phyloP scores from a whole-genome alignment of 2,888 invertebrate species.

The Pristionchus exspectatus region DNA sequence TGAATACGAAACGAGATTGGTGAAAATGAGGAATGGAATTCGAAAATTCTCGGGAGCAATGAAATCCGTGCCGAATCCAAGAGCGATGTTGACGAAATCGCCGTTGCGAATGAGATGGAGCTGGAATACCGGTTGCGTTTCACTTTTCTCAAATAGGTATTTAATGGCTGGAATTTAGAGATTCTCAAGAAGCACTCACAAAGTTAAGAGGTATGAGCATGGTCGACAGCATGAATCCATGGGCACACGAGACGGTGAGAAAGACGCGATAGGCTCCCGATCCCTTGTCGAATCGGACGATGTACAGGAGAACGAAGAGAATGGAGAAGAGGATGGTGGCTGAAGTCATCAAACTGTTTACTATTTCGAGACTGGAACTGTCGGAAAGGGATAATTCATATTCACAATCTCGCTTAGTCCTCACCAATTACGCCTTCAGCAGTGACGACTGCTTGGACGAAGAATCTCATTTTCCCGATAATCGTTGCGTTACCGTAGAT shows the following conservation, averaged over 20 bases:
- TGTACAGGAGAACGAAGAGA: not conserved
- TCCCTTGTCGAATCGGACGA: constrained; percentile 1
- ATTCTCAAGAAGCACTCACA: not conserved
- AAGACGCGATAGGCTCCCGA: constrained; percentile 10
- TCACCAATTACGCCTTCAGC: not conserved
- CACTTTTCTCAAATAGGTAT: not conserved
- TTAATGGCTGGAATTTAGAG: not conserved
- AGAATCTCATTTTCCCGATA: not conserved
- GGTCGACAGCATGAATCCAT: not conserved
- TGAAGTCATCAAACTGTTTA: not conserved
- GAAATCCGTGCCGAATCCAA: not conserved
- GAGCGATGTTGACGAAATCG: not conserved
- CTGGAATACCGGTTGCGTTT: no score
- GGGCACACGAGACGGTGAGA: not conserved
- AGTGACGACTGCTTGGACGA: not conserved
- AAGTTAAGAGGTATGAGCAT: not conserved
- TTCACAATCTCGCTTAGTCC: not conserved
- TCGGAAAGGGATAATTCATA: no score
- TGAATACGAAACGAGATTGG: not conserved
- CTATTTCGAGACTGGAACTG: no score
- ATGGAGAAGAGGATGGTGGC: not conserved
- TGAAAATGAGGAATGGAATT: not conserved
- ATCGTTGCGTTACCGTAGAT: not conserved
- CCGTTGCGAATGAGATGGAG: not conserved
- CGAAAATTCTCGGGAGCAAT: not conserved